Base-by-base conservation (phyloP, 2,797 vertebrate genomes). In the Tenualosa thibaudeaui region DNA sequence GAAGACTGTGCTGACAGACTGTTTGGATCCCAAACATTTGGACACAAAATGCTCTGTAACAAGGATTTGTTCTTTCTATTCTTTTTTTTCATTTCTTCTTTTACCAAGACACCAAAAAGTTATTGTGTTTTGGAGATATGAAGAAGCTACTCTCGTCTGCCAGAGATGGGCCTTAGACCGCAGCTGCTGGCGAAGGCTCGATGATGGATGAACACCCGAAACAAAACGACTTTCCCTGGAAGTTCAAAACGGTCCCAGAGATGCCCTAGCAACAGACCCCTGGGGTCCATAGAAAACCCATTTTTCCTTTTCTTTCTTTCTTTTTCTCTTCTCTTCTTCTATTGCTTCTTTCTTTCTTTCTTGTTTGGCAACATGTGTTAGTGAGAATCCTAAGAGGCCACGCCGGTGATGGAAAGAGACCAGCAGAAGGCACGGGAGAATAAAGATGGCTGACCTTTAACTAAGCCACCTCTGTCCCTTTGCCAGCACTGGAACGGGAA, bases 191-290 rank as follows among this genome's bases (percentile, higher is more conserved):
- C 13, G 68, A 75, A 40, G 37, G 68, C 68, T 75, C 4, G 10
- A 26, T 75, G 68, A 75, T 75, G 68, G 68, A 75, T 75, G 68
- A 26, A 75, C 13, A 40, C 68, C 68, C 68, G 17, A 43, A 75
- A 13, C 17, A 31, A 65, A 65, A 65, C 24, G 24, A 65, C 62
- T 10, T 65, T 65, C 62, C 62, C 24, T 65, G 62, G 62, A 65
- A 65, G 62, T 65, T 65, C 62, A 65, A 31, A 12, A 26, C 60
- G 60, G 24, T n/a, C 62, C 62, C 10, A 13, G 10, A 65, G 24
- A 65, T 65, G 26, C 24, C 62, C 62, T 65, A 10, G 62, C 62
- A 65, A 65, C 62, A 31, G 9, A 65, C 62, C 62, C 62, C 62
- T 12, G 24, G 62, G 60, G 60, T 10, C 12, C 24, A 65, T 8